Conservation (phyloP, 1,140 invertebrate genomes). For the Forficula auricularia region DNA sequence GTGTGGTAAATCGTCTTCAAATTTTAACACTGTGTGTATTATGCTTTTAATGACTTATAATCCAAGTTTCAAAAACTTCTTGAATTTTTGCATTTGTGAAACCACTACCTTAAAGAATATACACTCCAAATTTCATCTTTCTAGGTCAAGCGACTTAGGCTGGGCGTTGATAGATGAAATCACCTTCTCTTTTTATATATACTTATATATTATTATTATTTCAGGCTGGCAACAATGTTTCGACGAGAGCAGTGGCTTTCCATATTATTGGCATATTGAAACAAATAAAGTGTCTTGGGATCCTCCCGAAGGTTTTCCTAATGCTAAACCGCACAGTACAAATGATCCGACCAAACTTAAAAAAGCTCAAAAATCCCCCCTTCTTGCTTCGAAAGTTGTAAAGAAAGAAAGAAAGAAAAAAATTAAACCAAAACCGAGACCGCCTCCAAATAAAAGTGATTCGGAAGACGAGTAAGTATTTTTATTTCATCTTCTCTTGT, state of each 20-base stretch:
- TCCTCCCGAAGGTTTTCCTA: slow-evolving; percentile 33
- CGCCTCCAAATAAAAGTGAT: slow-evolving; percentile 16
- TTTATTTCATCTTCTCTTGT: not conserved
- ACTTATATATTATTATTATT: too few species aligned
- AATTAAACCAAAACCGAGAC: slow-evolving; percentile 7
- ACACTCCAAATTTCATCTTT: too few species aligned
- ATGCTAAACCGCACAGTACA: slow-evolving; percentile 7
- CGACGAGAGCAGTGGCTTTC: slow-evolving; percentile 45
- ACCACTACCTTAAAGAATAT: too few species aligned
- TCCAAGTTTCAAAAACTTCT: too few species aligned
- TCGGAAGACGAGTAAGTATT: slow-evolving; percentile 33
- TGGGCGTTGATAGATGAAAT: too few species aligned
- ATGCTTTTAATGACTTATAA: too few species aligned
- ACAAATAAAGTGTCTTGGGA: slow-evolving; percentile 59
- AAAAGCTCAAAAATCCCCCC: not conserved
- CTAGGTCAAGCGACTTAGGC: too few species aligned
- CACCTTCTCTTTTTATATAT: too few species aligned
- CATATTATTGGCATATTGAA: slow-evolving; percentile 54
- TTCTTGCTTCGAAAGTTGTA: not conserved
- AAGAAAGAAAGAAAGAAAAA: slow-evolving; percentile 9
- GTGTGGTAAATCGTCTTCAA: too few species aligned
- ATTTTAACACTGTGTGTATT: too few species aligned
- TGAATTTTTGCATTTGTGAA: too few species aligned
- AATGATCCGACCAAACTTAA: not conserved
- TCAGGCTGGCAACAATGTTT: slow-evolving; percentile 48